Conservation (phyloP, 2,113 vertebrate genomes). For the Montifringilla adamsi region DNA sequence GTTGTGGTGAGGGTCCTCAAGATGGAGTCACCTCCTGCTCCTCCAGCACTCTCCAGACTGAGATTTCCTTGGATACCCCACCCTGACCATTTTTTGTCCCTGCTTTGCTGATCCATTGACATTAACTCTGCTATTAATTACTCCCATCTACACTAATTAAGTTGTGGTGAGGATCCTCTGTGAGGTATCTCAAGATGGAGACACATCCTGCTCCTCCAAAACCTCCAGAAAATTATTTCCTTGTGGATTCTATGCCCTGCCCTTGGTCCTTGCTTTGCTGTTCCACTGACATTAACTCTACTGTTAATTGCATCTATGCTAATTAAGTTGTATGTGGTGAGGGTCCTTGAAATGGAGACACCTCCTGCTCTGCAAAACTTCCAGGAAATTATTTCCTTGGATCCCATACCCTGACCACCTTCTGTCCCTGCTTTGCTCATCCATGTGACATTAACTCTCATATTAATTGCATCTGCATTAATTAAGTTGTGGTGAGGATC, state of each 20-base stretch:
- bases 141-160: no score
- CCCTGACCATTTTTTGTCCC: not conserved
- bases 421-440: not conserved
- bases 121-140: fast-evolving
- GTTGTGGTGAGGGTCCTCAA: not conserved
- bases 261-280: not conserved
- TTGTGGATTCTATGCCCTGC: not conserved
- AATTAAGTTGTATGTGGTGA: not conserved
- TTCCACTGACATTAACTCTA: not conserved
- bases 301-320: not conserved
- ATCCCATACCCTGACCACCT: not conserved
- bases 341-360: not conserved
- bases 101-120: fast-evolving
- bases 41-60: not conserved
- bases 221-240: not conserved
- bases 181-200: not conserved
- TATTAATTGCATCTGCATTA: fast-evolving
- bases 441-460: fast-evolving
- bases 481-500: not conserved
- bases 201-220: not conserved
- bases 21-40: not conserved
- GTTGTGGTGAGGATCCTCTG: not conserved
- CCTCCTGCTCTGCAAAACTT: not conserved
- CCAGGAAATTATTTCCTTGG: not conserved
- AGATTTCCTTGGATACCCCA: not conserved